Conservation (phyloP, 2,888 invertebrate genomes). For the Cephus sareptanus region DNA sequence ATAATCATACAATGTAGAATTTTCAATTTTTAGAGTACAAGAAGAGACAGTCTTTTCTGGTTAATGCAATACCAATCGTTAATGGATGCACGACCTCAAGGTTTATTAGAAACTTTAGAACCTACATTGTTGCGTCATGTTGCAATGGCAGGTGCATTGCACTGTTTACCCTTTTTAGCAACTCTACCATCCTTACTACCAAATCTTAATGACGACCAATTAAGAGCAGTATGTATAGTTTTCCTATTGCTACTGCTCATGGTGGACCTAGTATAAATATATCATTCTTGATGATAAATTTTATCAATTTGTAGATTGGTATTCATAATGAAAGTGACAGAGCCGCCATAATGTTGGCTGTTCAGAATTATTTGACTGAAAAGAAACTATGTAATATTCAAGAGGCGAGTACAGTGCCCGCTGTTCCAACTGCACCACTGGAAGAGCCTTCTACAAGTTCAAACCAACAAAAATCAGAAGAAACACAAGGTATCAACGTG, state of each 20-base stretch:
- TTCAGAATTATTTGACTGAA: constrained; percentile 69
- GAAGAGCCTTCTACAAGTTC: constrained; percentile 56
- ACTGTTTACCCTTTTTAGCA: constrained; percentile 81
- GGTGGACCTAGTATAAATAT: not conserved
- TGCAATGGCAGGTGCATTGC: constrained; percentile 78
- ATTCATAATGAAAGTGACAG: constrained; percentile 68
- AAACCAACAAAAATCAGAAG: constrained; percentile 46
- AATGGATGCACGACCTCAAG: constrained; percentile 79
- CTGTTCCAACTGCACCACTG: constrained; percentile 50
- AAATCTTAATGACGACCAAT: constrained; percentile 70
- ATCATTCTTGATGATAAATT: constrained; percentile 1
- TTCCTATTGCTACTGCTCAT: not conserved
- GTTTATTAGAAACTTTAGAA: constrained; percentile 74
- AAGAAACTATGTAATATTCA: constrained; percentile 54
- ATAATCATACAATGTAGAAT: not conserved
- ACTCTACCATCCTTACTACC: constrained; percentile 65
- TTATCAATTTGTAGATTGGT: constrained; percentile 51
- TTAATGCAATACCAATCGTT: constrained; percentile 85
- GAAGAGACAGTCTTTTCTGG: constrained; percentile 72
- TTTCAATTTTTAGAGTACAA: constrained; percentile 33
- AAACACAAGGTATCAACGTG: constrained; percentile 56
- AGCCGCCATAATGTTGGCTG: constrained; percentile 73
- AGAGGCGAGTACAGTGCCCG: constrained; percentile 30
- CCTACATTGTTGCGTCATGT: constrained; percentile 77
- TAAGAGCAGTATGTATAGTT: constrained; percentile 65